Evolutionary conservation across 2,888 invertebrate genomes (phyloP), one percentile per base, ranked within the genome.

Genomic region (Biston stratarius): DNA sequence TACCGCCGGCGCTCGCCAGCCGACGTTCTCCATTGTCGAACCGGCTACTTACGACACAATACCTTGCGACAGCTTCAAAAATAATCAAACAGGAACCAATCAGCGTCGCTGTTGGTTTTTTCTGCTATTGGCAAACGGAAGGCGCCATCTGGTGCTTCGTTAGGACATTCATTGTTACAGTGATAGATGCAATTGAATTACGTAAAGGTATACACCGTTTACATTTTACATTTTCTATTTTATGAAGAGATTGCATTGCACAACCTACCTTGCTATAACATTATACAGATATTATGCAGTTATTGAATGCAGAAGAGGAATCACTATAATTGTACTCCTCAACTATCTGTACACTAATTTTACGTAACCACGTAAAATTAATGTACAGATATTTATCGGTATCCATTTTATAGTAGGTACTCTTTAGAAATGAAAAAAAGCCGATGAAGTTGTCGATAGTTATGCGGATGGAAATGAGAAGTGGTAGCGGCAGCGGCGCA

Each of bases 401-500:
- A 14, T 12, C 8, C 2, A 14, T 53, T 11, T 38, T 24, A 48
- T 15, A 48, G n/a, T n/a, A n/a, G n/a, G 7, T 34, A 42, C 7
- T 11, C 24, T 42, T 42, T n/a, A 9, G 24, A 24, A 15, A 42
- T 76, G 75, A 75, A 77, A 77, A 74, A 74, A 71, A 34, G 14
- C 56, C 42, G 51, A 49, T 56, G 48, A 44, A 55, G 12, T 64
- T 48, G 74, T 75, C 72, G 72, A 74, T 74, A 78, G 79, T 77
- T 81, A 84, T 83, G 85, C 86, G 86, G 85, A 84, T 85, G 83
- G 82, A 87, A 86, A 70, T 55, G 66, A 65, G 61, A 67, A 64
- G 66, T 82, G 77, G 78, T 65, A 67, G 67, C 61, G 70, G 61
- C 62, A 58, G 59, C 67, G 51, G 57, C 57, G 57, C 65, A 56